phyloP scores from a whole-genome alignment of 2,113 vertebrate genomes.

The Xenopus laevis region DNA sequence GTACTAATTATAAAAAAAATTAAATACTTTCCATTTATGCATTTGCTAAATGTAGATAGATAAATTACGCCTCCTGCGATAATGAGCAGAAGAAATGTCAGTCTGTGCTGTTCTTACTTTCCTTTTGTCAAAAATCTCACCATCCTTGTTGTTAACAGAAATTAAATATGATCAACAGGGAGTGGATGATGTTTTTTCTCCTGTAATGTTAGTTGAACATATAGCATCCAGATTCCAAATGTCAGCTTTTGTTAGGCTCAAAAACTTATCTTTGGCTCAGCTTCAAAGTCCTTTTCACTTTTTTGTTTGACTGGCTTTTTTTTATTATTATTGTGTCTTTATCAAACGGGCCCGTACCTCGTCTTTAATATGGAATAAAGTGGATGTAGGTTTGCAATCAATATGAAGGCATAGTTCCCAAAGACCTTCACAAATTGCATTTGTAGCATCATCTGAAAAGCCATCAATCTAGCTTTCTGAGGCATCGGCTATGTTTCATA shows the following conservation, averaged over 20 bases:
- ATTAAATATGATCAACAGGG: constrained; percentile 32
- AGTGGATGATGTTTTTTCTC: constrained; percentile 19
- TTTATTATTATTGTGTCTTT: neutral
- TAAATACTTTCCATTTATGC: too few relatives aligned
- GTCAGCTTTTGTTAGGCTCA: constrained; percentile 32
- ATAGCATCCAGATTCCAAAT: constrained; percentile 24
- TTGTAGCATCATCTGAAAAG: constrained; percentile 6
- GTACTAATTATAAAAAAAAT: too few relatives aligned
- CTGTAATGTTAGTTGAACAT: constrained; percentile 9
- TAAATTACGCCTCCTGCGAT: too few relatives aligned
- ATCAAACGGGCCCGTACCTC: neutral
- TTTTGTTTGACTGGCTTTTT: neutral
- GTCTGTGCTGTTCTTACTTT: constrained; percentile 16
- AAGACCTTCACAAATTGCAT: constrained; percentile 8
- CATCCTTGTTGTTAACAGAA: constrained; percentile 19
- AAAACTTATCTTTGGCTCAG: constrained; percentile 22
- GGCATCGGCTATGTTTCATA: constrained; percentile 43
- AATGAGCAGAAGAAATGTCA: neutral
- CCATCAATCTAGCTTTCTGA: constrained; percentile 22
- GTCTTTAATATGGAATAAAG: constrained; percentile 44
- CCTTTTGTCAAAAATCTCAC: constrained; percentile 26
- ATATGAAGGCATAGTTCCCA: constrained; percentile 16
- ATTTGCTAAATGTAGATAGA: too few relatives aligned
- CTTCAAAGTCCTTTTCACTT: constrained; percentile 30
- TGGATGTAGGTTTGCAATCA: constrained; percentile 25